Evolutionary conservation across 2,113 vertebrate species (phyloP), one percentile per base, ranked within the genome.

Genomic region (Menidia beryllina): DNA sequence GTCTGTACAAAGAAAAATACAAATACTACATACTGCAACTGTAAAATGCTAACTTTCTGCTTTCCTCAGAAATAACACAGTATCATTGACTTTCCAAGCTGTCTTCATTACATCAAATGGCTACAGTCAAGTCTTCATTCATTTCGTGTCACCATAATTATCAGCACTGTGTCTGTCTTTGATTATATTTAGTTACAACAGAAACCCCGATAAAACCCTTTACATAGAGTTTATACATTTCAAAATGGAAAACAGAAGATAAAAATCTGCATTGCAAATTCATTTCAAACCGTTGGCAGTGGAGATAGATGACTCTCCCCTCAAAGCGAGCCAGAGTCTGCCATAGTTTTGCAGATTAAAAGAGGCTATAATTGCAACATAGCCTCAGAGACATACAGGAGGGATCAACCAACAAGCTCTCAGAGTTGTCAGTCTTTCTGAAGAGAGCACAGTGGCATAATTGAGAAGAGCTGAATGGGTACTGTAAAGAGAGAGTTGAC

Each of bases 351-450:
- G 64, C n/a, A 36, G 76, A 87, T 89, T 73, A 85, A 81, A 84
- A 72, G 57, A 88, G 70, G 77, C 83, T 86, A 85, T 75, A 86
- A 86, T 88, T 85, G 83, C 77, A 56, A 45, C 65, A 25, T 53
- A 10, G 72, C 71, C 62, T 79, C 51, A 12, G 77, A 84, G 83
- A 72, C 47, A 13, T 76, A 56, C 60, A 66, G 65, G 19, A 56
- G 62, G 52, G 59, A 82, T 75, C 75, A 72, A 72, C 58, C 65
- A 81, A 79, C 82, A 77, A 73, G 78, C 76, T 78, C 71, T 74
- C 74, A 73, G 68, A 25, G 6, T 77, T 76, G 70, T 83, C 84
- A 77, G 71, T 74, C 68, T 72, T 41, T 72, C 53, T 43, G 72
- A 73, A n/a, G 67, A 55, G 45, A 81, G 60, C 60, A 69, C 63